These are phyloP conservation scores for Sphecodes monilicornis DNA, from an alignment of 2,888 invertebrate genomes.

Conservation along the genomic window DNA sequence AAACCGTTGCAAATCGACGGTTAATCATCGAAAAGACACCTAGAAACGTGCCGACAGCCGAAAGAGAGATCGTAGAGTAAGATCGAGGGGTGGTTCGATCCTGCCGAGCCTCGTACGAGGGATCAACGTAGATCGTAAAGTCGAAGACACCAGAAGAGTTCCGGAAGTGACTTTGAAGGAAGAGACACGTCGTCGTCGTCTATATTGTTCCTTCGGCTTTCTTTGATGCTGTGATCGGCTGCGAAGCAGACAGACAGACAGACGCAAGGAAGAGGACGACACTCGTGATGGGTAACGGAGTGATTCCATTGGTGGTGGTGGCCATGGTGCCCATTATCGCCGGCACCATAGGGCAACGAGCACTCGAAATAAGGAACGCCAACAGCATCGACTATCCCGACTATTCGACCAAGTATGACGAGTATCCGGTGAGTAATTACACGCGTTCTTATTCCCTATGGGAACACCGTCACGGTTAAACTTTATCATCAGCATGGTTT, in stretches of 20 bases:
- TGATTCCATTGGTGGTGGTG: conserved; percentile 55
- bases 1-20: not conserved
- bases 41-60: too few relatives aligned
- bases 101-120: not conserved
- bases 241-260: not conserved
- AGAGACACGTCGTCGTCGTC: too few relatives aligned
- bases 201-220: not conserved
- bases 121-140: not conserved
- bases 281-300: conserved; percentile 51
- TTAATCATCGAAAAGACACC: not conserved
- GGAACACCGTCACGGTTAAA: not conserved
- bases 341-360: conserved; percentile 56
- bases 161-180: too few relatives aligned
- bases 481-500: not conserved
- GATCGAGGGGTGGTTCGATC: not conserved
- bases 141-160: not conserved
- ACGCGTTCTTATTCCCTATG: not conserved
- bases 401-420: conserved; percentile 59
- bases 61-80: not conserved
- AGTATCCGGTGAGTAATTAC: conserved; percentile 63
- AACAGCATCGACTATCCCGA: conserved; percentile 51
- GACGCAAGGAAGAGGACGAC: not conserved
- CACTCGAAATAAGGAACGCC: conserved; percentile 44
- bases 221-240: not conserved
- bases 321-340: conserved; percentile 61